Percentiles rank a stretch among this genome's conserved stretches.
Conservation (phyloP, 2,888 invertebrate genomes). For the Lacanobia wlatinum region DNA sequence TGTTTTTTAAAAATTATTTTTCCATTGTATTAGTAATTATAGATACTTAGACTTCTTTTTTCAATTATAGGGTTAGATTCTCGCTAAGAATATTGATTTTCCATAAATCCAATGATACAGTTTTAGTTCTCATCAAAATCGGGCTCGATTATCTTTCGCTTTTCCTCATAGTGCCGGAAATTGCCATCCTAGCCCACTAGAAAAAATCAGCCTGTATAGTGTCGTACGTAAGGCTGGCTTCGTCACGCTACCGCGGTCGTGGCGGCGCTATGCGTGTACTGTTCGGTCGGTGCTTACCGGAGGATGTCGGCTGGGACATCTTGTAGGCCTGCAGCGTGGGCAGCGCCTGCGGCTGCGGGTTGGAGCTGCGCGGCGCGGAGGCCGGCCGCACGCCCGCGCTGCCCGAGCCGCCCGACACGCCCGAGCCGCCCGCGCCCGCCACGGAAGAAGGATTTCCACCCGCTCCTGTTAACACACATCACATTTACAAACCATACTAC, state of each 20-base stretch:
- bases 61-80: too few species aligned
- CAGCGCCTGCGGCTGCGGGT: constrained; percentile 57
- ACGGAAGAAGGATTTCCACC: constrained; percentile 58
- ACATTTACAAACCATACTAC: constrained; percentile 13
- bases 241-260: background rate
- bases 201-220: too few species aligned
- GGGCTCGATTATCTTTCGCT: too few species aligned
- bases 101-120: too few species aligned
- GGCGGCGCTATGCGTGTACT: background rate
- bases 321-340: constrained; percentile 61
- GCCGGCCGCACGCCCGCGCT: constrained; percentile 38
- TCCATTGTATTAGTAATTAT: constrained; percentile 19
- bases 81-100: too few species aligned
- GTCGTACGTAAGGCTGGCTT: too few species aligned
- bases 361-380: constrained; percentile 49
- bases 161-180: too few species aligned
- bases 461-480: constrained; percentile 46
- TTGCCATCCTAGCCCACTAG: too few species aligned
- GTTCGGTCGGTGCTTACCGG: constrained; percentile 73
- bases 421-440: constrained; percentile 46
- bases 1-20: background rate
- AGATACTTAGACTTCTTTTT: background rate
- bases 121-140: too few species aligned
- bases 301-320: constrained; percentile 82
- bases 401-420: background rate